A percentile compares a stretch with the other conserved stretches of the same genome.
phyloP scores from a whole-genome alignment of 2,797 vertebrate species.

The Champsocephalus gunnari region DNA sequence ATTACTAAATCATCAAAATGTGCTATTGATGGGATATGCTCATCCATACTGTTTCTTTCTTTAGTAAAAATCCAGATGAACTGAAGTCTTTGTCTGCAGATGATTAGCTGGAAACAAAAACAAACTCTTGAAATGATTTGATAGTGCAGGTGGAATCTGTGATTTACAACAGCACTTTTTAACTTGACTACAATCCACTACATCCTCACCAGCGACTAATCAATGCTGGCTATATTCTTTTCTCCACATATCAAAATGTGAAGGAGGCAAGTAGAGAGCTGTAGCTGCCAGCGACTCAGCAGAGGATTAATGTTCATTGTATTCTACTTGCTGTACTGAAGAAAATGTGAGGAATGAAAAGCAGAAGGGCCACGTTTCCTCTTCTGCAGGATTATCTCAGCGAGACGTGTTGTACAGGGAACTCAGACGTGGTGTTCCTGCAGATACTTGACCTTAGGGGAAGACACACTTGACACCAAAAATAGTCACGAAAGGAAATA shows the following conservation, averaged over 20 bases:
- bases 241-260: slow-evolving; percentile 46
- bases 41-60: not conserved
- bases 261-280: slow-evolving; percentile 49
- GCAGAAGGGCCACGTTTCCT: slow-evolving; percentile 32
- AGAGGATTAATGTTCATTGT: slow-evolving; percentile 66
- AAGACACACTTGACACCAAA: slow-evolving; percentile 48
- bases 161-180: slow-evolving; percentile 37
- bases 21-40: not conserved
- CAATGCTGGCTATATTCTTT: slow-evolving; percentile 31
- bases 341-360: slow-evolving; percentile 53
- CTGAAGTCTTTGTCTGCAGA: slow-evolving; percentile 17
- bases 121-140: slow-evolving; percentile 26
- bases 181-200: slow-evolving; percentile 50
- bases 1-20: not conserved
- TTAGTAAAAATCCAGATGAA: not conserved
- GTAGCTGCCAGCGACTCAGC: slow-evolving; percentile 49
- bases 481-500: slow-evolving; percentile 44
- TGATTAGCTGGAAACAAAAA: slow-evolving; percentile 39
- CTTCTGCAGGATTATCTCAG: slow-evolving; percentile 65
- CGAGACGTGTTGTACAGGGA: slow-evolving; percentile 26
- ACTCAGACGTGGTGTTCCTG: slow-evolving; percentile 45
- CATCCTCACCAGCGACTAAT: slow-evolving; percentile 51
- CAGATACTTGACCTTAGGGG: slow-evolving; percentile 65
- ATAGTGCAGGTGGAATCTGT: not conserved
- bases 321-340: slow-evolving; percentile 29